Percentiles rank a stretch among this genome's conserved stretches.
Conservation (phyloP, 2,113 vertebrate genomes). For the Talpa occidentalis region DNA sequence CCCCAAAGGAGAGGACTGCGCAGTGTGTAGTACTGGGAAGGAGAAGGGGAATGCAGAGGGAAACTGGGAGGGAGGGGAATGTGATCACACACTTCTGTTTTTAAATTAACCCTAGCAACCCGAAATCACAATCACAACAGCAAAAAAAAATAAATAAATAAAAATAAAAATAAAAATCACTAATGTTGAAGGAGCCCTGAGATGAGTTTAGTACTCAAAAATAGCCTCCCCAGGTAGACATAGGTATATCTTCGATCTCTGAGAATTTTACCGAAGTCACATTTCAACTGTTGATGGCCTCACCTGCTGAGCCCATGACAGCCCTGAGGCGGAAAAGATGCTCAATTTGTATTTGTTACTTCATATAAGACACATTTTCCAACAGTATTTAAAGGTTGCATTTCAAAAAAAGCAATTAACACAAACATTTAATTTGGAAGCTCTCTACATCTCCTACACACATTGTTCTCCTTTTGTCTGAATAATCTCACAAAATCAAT, state of each 20-base stretch:
- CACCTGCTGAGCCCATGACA: background rate
- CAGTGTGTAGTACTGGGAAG: background rate
- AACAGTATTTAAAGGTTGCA: conserved; percentile 46
- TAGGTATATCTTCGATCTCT: background rate
- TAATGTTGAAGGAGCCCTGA: background rate
- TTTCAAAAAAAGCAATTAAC: conserved; percentile 54
- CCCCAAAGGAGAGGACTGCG: background rate
- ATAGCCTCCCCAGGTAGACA: accelerated
- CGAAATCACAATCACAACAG: background rate
- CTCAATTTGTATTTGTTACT: background rate
- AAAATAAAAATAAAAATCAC: background rate
- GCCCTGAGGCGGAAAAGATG: background rate
- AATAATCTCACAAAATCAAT: conserved; percentile 52
- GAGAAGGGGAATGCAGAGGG: background rate
- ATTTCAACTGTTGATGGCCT: conserved; percentile 31
- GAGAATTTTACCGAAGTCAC: background rate
- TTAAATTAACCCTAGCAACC: background rate
- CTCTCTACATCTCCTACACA: background rate
- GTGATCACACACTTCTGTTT: background rate
- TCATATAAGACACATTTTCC: conserved; percentile 24
- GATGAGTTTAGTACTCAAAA: background rate
- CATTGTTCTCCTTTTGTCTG: conserved; percentile 36
- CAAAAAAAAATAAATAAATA: background rate
- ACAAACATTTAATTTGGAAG: conserved; percentile 30
- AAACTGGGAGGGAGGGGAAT: background rate